Conservation (phyloP, 2,888 invertebrate genomes). For the Colostygia pectinataria region DNA sequence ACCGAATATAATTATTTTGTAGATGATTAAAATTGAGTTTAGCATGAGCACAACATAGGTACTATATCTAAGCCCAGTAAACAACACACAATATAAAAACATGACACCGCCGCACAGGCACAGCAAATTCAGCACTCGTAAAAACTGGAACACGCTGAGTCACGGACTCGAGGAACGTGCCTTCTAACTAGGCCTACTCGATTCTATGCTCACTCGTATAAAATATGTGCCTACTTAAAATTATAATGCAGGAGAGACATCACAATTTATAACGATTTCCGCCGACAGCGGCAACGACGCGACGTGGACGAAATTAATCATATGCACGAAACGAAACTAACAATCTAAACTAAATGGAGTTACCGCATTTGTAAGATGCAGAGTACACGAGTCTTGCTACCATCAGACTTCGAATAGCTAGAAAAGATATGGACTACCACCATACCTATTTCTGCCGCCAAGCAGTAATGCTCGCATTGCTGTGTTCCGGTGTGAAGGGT, state of each 20-base stretch:
- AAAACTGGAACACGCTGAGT: constrained; percentile 14
- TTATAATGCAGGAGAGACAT: constrained; percentile 47
- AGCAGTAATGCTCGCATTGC: no score
- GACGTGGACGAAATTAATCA: constrained; percentile 54
- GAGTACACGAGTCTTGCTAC: neutral
- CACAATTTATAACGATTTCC: constrained; percentile 56
- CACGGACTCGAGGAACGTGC: constrained; percentile 11
- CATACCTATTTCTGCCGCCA: no score
- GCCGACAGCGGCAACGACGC: constrained; percentile 43
- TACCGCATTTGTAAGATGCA: neutral
- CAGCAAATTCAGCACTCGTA: constrained; percentile 1
- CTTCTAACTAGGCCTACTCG: neutral
- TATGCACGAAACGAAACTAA: constrained; percentile 22
- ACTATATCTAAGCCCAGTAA: no score
- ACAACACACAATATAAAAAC: constrained; percentile 2
- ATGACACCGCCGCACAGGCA: neutral
- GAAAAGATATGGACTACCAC: no score
- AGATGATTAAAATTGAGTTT: no score
- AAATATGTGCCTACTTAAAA: constrained; percentile 11
- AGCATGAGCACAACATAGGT: no score
- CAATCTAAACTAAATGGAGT: neutral
- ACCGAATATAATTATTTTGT: no score
- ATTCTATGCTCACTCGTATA: no score
- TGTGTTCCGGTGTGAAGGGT: no score
- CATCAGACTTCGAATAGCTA: no score